phyloP scores from a whole-genome alignment of 2,797 vertebrate genomes.

The Pipistrellus pipistrellus region DNA sequence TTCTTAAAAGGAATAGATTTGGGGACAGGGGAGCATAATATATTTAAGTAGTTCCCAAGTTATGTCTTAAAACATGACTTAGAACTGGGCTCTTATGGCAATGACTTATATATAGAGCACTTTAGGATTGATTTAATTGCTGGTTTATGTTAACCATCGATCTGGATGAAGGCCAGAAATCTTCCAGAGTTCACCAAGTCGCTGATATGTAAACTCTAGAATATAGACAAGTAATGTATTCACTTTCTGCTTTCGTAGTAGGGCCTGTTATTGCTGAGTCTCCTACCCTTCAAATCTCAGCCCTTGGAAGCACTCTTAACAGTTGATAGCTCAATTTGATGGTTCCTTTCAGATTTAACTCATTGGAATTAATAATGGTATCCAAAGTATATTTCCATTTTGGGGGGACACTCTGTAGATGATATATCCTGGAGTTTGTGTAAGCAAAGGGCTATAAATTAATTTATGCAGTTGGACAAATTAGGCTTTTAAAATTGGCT shows the following conservation, averaged over 20 bases:
- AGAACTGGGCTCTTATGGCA: background rate
- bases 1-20: background rate
- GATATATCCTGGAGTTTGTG: conserved; percentile 9
- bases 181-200: background rate
- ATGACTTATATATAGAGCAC: background rate
- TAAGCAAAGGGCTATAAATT: background rate
- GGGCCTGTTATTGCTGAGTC: background rate
- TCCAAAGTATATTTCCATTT: background rate
- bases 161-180: background rate
- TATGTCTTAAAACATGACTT: background rate
- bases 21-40: background rate
- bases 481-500: background rate
- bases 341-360: background rate
- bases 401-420: background rate
- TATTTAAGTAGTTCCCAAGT: background rate
- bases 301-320: background rate
- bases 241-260: background rate
- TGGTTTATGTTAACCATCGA: background rate
- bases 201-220: background rate
- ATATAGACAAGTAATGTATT: background rate
- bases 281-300: background rate
- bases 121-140: background rate
- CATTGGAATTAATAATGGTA: background rate
- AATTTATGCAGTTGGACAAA: background rate
- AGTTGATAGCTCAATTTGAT: background rate